Percentiles rank a stretch among this genome's conserved stretches.
These are phyloP conservation scores for Drosophila pachea DNA, from an alignment of 1,140 invertebrate genomes.

Conservation along the genomic window DNA sequence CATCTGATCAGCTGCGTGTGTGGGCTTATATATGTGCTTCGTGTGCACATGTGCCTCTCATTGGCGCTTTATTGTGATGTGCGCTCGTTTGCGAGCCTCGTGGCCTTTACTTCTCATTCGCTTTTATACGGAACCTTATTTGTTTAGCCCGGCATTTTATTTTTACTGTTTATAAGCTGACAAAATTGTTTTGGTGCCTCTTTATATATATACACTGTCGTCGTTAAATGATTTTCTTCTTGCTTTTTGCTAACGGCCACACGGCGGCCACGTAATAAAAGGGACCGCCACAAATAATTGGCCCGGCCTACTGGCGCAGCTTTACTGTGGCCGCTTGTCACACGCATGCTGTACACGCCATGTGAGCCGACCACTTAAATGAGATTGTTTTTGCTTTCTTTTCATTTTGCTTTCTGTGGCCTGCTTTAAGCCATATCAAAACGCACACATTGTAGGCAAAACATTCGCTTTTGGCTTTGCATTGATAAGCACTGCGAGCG, in stretches of 20 bases:
- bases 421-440: conserved; percentile 10
- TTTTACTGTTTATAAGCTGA: conserved; percentile 72
- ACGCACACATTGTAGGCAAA: neutral
- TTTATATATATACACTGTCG: conserved; percentile 14
- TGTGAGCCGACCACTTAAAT: conserved; percentile 11
- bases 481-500: conserved; percentile 19
- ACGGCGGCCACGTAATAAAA: conserved; percentile 60
- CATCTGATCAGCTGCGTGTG: neutral
- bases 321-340: conserved; percentile 17
- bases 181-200: conserved; percentile 59
- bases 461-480: conserved; percentile 22
- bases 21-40: conserved; percentile 8
- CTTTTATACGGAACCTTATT: conserved; percentile 30
- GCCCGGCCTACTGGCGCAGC: conserved; percentile 29
- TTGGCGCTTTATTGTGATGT: conserved; percentile 63
- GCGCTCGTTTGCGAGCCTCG: conserved; percentile 10
- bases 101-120: conserved; percentile 11
- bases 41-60: conserved; percentile 42
- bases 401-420: neutral
- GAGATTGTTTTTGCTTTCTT: conserved; percentile 12
- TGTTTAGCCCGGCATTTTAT: conserved; percentile 64
- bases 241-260: conserved; percentile 46
- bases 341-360: conserved; percentile 1
- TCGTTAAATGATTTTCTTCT: conserved; percentile 41
- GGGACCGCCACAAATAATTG: conserved; percentile 58